Percentiles rank a stretch among this genome's conserved stretches.
Evolutionary conservation across 2,113 vertebrate genomes (phyloP).

Genomic region (Phaethon lepturus): DNA sequence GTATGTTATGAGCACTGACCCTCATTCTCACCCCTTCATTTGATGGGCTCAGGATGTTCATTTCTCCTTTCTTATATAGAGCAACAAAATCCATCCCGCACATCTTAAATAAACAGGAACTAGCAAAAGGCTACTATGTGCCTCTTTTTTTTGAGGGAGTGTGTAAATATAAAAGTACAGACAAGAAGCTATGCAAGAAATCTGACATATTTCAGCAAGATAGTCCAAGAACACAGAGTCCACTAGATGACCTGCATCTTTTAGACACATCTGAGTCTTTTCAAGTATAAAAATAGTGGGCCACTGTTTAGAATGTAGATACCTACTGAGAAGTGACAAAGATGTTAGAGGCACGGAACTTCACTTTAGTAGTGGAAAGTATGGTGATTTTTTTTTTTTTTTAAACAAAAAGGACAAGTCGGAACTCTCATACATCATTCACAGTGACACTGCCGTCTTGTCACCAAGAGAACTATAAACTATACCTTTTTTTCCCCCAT

Average conservation of each 20-base stretch:
- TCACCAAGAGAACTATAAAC: neutral
- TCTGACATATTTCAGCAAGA: neutral
- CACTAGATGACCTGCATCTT: neutral
- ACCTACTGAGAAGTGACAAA: neutral
- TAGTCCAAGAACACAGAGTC: neutral
- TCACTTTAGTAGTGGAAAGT: neutral
- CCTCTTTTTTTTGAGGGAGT: neutral
- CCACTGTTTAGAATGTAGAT: neutral
- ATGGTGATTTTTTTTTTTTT: rapidly evolving
- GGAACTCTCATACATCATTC: neutral
- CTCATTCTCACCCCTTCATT: no score
- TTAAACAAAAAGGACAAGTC: neutral
- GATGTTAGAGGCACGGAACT: neutral
- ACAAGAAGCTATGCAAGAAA: neutral
- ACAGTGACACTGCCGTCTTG: neutral
- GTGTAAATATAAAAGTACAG: neutral
- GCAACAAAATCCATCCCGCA: neutral
- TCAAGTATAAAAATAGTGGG: neutral
- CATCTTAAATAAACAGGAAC: neutral
- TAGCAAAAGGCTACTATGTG: neutral
- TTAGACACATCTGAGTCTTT: neutral
- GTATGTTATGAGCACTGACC: rapidly evolving
- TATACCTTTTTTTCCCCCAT: no score
- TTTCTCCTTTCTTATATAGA: neutral
- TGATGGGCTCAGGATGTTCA: neutral